Conservation (phyloP, 2,888 invertebrate species). For the Mythimna lalbum region DNA sequence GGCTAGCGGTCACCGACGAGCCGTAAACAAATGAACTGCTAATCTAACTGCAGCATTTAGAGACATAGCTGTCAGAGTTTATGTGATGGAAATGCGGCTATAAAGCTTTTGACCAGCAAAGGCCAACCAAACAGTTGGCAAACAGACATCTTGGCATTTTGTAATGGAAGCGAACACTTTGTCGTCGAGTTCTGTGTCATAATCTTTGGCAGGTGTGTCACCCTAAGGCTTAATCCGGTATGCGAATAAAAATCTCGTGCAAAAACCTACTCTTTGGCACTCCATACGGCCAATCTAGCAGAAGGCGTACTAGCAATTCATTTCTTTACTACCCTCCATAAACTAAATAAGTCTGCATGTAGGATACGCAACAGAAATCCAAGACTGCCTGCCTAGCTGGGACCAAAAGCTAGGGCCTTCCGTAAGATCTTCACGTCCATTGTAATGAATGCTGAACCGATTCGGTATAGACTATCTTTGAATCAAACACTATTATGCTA, state of each 20-base stretch:
- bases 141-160: background rate
- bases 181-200: no score
- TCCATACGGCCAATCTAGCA: background rate
- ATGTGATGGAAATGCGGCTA: background rate
- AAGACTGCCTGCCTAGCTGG: constrained; percentile 32
- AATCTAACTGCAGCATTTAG: background rate
- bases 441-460: constrained; percentile 42
- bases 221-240: background rate
- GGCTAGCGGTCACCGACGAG: background rate
- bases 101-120: background rate
- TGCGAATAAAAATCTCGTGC: background rate
- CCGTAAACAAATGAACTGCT: constrained; percentile 27
- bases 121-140: background rate
- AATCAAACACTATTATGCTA: constrained; percentile 45
- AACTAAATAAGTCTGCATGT: constrained; percentile 35
- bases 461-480: constrained; percentile 26
- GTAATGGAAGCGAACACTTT: background rate
- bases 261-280: background rate
- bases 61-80: background rate
- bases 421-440: constrained; percentile 33
- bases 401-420: constrained; percentile 20
- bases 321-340: constrained; percentile 16
- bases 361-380: constrained; percentile 19
- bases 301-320: constrained; percentile 14
- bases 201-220: constrained; percentile 16